A percentile compares a stretch with the other conserved stretches of the same genome.
Evolutionary conservation across 2,888 invertebrate genomes (phyloP).

Genomic region (Yponomeuta plumbellus): DNA sequence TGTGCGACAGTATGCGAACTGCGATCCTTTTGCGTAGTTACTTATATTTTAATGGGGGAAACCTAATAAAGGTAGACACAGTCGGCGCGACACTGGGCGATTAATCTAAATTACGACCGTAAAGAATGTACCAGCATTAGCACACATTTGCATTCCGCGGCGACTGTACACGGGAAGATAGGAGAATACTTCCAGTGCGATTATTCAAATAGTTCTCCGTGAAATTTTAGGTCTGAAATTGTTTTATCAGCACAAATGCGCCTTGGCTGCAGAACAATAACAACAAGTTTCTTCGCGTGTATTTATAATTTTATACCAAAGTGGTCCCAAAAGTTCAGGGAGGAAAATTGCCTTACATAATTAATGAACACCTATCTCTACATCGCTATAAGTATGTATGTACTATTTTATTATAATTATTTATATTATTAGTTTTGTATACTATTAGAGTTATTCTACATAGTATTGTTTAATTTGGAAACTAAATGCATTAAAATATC

Average conservation of each 20-base stretch:
- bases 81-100: neutral
- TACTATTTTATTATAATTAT: too few relatives aligned
- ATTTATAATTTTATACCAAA: too few relatives aligned
- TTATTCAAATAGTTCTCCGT: slow-evolving; percentile 1
- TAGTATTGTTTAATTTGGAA: too few relatives aligned
- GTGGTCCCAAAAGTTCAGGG: too few relatives aligned
- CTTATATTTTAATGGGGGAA: neutral
- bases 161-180: slow-evolving; percentile 4
- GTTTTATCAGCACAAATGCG: neutral
- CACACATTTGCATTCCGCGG: slow-evolving; percentile 13
- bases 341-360: too few relatives aligned
- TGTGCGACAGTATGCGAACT: too few relatives aligned
- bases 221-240: neutral
- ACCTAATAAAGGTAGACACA: neutral
- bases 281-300: neutral
- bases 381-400: too few relatives aligned
- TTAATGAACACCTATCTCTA: too few relatives aligned
- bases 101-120: slow-evolving; percentile 12
- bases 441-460: too few relatives aligned
- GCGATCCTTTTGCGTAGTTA: neutral
- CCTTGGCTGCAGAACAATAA: neutral
- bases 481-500: too few relatives aligned
- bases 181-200: neutral
- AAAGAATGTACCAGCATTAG: slow-evolving; percentile 5
- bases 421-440: too few relatives aligned